Evolutionary conservation across 2,888 invertebrate genomes (phyloP).

Genomic region (Tribolium freemani): DNA sequence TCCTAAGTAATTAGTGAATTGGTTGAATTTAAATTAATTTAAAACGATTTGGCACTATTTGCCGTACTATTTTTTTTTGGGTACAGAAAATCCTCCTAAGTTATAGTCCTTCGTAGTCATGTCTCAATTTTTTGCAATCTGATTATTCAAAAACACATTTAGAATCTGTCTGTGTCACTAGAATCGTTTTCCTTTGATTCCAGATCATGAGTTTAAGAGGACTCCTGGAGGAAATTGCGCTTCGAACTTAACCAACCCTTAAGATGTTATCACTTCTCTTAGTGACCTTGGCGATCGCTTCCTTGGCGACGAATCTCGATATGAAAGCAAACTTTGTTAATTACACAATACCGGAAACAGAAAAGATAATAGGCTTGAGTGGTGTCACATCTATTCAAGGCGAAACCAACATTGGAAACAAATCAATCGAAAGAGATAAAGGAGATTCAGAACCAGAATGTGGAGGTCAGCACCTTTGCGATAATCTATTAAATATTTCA

Average conservation of each 20-base stretch:
- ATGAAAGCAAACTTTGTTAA: slow-evolving; percentile 34
- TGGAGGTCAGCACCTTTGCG: slow-evolving; percentile 13
- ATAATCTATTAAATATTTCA: slow-evolving; percentile 12
- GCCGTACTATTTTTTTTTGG: too few species aligned
- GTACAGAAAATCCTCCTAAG: too few species aligned
- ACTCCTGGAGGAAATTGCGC: slow-evolving; percentile 26
- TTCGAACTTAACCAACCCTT: slow-evolving; percentile 21
- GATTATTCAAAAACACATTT: background rate
- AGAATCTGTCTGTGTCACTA: background rate
- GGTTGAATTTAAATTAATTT: too few species aligned
- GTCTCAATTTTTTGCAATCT: too few species aligned
- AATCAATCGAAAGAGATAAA: slow-evolving; percentile 34
- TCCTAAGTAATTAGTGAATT: too few species aligned
- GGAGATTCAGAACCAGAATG: background rate
- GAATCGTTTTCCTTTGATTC: slow-evolving; percentile 15
- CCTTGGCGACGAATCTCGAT: slow-evolving; percentile 27
- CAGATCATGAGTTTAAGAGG: slow-evolving; percentile 32
- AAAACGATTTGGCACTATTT: too few species aligned
- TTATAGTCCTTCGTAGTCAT: too few species aligned
- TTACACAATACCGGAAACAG: slow-evolving; percentile 37
- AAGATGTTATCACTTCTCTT: slow-evolving; percentile 38
- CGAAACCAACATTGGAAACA: slow-evolving; percentile 2
- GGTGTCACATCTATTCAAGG: slow-evolving; percentile 20
- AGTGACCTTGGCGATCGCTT: slow-evolving; percentile 38
- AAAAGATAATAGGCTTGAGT: slow-evolving; percentile 24